Evolutionary conservation across 2,113 vertebrate species (phyloP), one percentile per base, ranked within the genome.

Genomic region (Aspidoscelis tigris): DNA sequence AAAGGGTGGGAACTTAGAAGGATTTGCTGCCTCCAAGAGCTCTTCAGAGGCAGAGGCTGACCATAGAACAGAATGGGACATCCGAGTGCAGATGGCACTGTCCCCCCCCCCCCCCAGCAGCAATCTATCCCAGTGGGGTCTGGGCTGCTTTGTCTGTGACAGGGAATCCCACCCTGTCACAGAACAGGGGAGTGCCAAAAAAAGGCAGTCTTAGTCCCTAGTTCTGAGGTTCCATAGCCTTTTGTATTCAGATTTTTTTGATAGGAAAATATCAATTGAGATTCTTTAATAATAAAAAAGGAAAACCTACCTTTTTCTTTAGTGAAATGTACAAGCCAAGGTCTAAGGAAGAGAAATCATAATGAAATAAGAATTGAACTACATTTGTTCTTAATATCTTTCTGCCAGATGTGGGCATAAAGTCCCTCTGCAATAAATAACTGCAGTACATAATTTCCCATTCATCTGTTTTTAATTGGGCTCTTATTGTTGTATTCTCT

Each of bases 391-490:
- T 43, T 47, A 55, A 77, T 81, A 41, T 74, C 55, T 83, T 79
- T 72, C 73, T 70, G 75, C 78, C 68, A 84, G 81, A 77, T 86
- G 55, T 21, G 88, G 79, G 69, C 1, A 1, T 41, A 75, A 88
- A 79, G 26, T 89, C 81, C 87, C 87, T 78, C 70, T 58, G 76
- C 66, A 88, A 93, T 92, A 93, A 90, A 87, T 90, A 90, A 89
- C 69, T 64, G 86, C 81, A 58, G 78, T 84, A 86, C 78, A 64
- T 90, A 82, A 90, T 93, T 93, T 87, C 91, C 88, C 91, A 80
- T 87, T 44, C 89, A 87, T 84, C 88, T 84, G 50, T 84, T 90
- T 91, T 91, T 93, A 93, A 93, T 94, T 90, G 88, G 83, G 84
- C 88, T 92, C 82, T 86, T 83, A 79, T 84, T 80, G 71, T 26